A percentile compares a stretch with the other conserved stretches of the same genome.
Evolutionary conservation across 2,888 invertebrate species (phyloP).

Genomic region (Pachycephus smyrnensis): DNA sequence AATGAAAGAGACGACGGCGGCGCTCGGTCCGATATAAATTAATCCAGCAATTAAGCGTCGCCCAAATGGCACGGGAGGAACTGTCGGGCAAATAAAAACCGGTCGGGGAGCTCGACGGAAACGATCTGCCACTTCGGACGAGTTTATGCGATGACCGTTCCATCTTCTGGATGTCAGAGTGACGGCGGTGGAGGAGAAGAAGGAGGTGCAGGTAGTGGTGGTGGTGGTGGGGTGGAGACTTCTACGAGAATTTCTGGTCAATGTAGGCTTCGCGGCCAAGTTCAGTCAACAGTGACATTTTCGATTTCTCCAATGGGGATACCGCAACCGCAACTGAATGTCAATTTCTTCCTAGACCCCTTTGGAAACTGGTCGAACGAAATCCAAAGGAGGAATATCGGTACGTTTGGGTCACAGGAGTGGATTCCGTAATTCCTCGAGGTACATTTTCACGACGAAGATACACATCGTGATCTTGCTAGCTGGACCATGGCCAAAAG

Average conservation of each 20-base stretch:
- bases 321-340: not conserved
- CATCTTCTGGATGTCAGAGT: constrained; percentile 1
- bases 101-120: constrained; percentile 3
- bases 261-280: constrained; percentile 41
- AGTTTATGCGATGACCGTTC: constrained; percentile 10
- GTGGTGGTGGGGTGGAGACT: constrained; percentile 2
- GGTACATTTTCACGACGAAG: not conserved
- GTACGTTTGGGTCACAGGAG: not conserved
- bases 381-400: not conserved
- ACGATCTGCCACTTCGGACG: not conserved
- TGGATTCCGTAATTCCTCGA: not conserved
- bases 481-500: not conserved
- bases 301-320: constrained; percentile 19
- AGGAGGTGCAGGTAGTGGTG: too few species aligned
- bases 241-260: constrained; percentile 5
- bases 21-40: constrained; percentile 34
- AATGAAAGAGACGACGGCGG: constrained; percentile 8
- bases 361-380: not conserved
- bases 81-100: constrained; percentile 9
- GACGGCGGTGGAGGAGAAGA: not conserved
- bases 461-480: not conserved
- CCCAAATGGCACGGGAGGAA: constrained; percentile 27
- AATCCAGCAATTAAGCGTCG: constrained; percentile 36
- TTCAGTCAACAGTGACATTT: constrained; percentile 26
- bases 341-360: not conserved